Percentiles rank a stretch among this genome's conserved stretches.
These are phyloP conservation scores for Oncorhynchus keta DNA, from an alignment of 2,113 vertebrate species.

Conservation along the genomic window DNA sequence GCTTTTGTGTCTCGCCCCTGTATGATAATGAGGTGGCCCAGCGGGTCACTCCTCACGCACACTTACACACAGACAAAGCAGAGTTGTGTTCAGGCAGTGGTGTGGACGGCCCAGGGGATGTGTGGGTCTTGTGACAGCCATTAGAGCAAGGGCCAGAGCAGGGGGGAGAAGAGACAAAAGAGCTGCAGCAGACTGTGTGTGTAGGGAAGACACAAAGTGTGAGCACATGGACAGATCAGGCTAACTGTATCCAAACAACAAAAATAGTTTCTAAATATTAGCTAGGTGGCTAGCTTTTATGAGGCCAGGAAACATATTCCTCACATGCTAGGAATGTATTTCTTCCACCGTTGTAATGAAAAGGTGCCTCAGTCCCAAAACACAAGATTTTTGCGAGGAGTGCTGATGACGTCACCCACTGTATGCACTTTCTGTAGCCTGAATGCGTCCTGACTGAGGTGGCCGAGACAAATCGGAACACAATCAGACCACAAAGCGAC, in stretches of 20 bases:
- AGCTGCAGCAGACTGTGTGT: slow-evolving; percentile 17
- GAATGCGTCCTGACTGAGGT: no score
- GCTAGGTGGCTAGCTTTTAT: no score
- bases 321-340: no score
- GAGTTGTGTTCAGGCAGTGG: slow-evolving; percentile 49
- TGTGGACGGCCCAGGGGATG: slow-evolving; percentile 38
- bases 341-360: no score
- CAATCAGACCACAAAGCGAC: no score
- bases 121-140: slow-evolving; percentile 64
- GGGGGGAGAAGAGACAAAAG: slow-evolving; percentile 40
- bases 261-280: no score
- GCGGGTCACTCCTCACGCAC: slow-evolving; percentile 37
- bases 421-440: no score
- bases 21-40: slow-evolving; percentile 42
- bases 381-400: no score
- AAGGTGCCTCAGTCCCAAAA: no score
- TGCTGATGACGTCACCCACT: no score
- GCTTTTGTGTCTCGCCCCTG: slow-evolving; percentile 47
- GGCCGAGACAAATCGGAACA: no score
- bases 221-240: not conserved
- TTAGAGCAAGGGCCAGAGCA: slow-evolving; percentile 44
- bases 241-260: not conserved
- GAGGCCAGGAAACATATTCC: no score
- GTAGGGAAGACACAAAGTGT: not conserved
- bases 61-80: slow-evolving; percentile 40